Conservation (phyloP, 2,888 invertebrate genomes). For the Cistogaster globosa region DNA sequence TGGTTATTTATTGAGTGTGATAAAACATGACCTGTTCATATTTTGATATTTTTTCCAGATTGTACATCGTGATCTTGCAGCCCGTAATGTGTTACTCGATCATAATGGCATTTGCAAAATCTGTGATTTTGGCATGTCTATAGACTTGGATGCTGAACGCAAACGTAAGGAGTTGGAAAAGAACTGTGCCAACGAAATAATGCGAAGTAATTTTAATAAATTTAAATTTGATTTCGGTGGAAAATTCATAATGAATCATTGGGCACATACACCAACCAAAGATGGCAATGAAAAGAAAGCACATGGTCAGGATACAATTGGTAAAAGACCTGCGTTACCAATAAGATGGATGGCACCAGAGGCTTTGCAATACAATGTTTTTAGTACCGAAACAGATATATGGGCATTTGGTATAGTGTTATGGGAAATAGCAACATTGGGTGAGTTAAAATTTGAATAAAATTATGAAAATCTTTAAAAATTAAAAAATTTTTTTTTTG, state of each 20-base stretch:
- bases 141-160: slow-evolving; percentile 84
- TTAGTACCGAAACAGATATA: slow-evolving; percentile 92
- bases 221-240: slow-evolving; percentile 81
- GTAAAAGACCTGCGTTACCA: slow-evolving; percentile 82
- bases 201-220: slow-evolving; percentile 78
- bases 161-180: slow-evolving; percentile 78
- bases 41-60: slow-evolving; percentile 85
- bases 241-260: slow-evolving; percentile 80
- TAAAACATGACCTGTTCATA: too few species aligned
- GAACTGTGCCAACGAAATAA: slow-evolving; percentile 77
- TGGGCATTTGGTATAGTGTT: slow-evolving; percentile 94
- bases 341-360: slow-evolving; percentile 93
- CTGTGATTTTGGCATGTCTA: slow-evolving; percentile 94
- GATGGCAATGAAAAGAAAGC: slow-evolving; percentile 69
- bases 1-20: too few species aligned
- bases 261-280: slow-evolving; percentile 77
- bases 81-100: slow-evolving; percentile 91
- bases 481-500: neutral
- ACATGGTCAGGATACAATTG: slow-evolving; percentile 79
- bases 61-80: slow-evolving; percentile 92
- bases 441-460: slow-evolving; percentile 81
- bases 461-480: neutral
- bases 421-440: slow-evolving; percentile 94
- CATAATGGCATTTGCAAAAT: slow-evolving; percentile 94
- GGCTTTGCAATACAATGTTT: slow-evolving; percentile 89